phyloP scores from a whole-genome alignment of 1,140 invertebrate genomes.

The Halictus rubicundus region DNA sequence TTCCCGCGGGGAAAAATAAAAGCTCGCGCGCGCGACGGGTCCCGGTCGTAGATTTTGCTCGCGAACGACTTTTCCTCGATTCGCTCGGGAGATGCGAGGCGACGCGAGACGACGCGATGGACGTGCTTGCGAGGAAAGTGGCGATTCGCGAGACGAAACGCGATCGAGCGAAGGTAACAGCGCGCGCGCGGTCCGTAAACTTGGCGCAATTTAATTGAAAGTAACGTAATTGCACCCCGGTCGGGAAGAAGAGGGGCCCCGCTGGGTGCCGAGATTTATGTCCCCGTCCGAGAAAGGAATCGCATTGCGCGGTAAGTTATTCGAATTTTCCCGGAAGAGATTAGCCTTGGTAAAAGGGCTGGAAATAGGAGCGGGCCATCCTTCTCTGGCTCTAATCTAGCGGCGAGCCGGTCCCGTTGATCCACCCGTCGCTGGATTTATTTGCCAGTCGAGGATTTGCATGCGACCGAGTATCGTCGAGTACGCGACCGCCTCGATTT shows the following conservation, averaged over 20 bases:
- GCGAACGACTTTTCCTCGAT: too few species aligned
- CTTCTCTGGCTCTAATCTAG: slow-evolving; percentile 35
- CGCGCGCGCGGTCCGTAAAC: background rate
- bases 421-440: slow-evolving; percentile 36
- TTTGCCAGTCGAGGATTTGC: slow-evolving; percentile 39
- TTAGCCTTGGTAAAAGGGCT: slow-evolving; percentile 36
- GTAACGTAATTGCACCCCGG: slow-evolving; percentile 10
- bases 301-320: slow-evolving; percentile 30
- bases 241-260: background rate
- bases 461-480: background rate
- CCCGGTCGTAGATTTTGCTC: too few species aligned
- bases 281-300: slow-evolving; percentile 20
- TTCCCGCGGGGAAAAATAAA: too few species aligned
- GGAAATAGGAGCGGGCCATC: slow-evolving; percentile 39
- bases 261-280: slow-evolving; percentile 44
- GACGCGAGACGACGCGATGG: too few species aligned
- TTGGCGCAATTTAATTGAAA: slow-evolving; percentile 44
- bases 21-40: too few species aligned
- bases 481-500: background rate
- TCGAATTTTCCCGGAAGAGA: slow-evolving; percentile 45
- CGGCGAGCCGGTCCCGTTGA: slow-evolving; percentile 7
- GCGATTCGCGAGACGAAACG: background rate
- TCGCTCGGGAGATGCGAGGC: too few species aligned
- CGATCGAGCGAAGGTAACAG: background rate
- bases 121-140: background rate